Evolutionary conservation across 2,888 invertebrate species (phyloP), one percentile per base, ranked within the genome.

Genomic region (Sinopyrophorus schimmeli): DNA sequence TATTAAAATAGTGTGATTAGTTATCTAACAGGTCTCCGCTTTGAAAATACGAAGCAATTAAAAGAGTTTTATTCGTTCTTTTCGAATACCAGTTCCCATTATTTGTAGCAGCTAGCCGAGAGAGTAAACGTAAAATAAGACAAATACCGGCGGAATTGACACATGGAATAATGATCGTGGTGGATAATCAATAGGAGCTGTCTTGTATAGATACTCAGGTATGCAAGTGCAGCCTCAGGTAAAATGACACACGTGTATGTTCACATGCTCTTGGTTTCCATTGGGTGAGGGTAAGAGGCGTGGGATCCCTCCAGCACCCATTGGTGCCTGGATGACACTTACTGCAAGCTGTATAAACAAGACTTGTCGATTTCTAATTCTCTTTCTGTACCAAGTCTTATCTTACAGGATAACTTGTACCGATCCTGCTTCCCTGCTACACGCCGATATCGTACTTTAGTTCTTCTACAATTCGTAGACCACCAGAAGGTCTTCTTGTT

Each of bases 221-320:
- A 54, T 54, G 52, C 47, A 47, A 41, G 40, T 44, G 44, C 42
- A 44, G 31, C 23, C 31, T 52, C 52, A 48, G 54, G 49, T 47
- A 42, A 52, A 56, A 49, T 56, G 56, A 56, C 56, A 56, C 56
- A 56, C 54, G 54, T 54, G 56, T 31, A 53, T 53, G 53, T 53
- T 47, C 47, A 43, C 53, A 51, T 53, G 50, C 26, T 44, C 39
- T 31, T 20, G 5, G 26, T 23, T 50, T 57, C 55, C 63, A 65
- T 67, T 68, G 64, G 63, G 60, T 56, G 59, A 59, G 61, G 49
- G 63, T 60, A 62, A 65, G 65, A 66, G 63, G 69, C 63, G 60
- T 59, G 62, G 55, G 58, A 47, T 28, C 26, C 11, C 35, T 49
- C 38, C 47, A 46, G 55, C 55, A 56, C 49, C 55, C 54, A 56